Percentiles rank a stretch among this genome's conserved stretches.
Conservation (phyloP, 2,888 invertebrate species). For the Buathra laborator region DNA sequence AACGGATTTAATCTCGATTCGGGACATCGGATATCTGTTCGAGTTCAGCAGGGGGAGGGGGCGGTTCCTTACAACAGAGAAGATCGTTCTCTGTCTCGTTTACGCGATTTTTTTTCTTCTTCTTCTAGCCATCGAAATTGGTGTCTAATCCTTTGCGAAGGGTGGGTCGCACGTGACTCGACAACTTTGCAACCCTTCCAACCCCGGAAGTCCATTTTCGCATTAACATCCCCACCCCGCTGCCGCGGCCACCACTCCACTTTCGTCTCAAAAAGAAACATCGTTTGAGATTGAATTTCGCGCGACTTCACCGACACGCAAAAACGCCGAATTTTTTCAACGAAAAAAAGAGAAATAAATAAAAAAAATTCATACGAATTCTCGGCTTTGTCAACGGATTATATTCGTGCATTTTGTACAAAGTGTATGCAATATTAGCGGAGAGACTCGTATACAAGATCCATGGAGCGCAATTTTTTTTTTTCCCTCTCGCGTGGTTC, state of each 20-base stretch:
- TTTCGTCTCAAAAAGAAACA: not conserved
- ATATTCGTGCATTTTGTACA: not conserved
- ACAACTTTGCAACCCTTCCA: not conserved
- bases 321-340: too few species aligned
- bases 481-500: not conserved
- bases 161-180: not conserved
- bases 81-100: not conserved
- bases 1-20: conserved; percentile 22
- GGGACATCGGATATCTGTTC: not conserved
- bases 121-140: not conserved
- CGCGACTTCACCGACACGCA: not conserved
- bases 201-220: not conserved
- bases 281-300: not conserved
- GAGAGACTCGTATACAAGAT: not conserved
- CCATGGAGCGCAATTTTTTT: not conserved
- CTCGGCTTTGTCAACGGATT: not conserved
- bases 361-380: not conserved
- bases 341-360: too few species aligned
- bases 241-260: not conserved
- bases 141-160: conserved; percentile 1
- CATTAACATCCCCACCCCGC: not conserved
- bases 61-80: not conserved
- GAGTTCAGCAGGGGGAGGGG: not conserved
- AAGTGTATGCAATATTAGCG: not conserved
- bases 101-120: not conserved